These are phyloP conservation scores for Psix sp. DNA, from an alignment of 1,140 invertebrate species.

Conservation along the genomic window DNA sequence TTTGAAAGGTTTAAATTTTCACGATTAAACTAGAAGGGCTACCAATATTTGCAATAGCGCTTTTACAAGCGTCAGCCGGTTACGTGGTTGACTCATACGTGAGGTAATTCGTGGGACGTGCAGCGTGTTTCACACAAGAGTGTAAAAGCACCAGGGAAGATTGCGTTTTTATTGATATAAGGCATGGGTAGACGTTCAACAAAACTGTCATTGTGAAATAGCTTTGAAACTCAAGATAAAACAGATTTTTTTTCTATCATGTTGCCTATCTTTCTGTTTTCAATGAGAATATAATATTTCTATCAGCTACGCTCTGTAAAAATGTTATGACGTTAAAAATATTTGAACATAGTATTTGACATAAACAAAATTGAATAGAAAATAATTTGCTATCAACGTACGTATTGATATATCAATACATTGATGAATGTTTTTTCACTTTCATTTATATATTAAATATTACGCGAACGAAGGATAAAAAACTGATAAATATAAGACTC, in stretches of 20 bases:
- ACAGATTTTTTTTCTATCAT: constrained; percentile 2
- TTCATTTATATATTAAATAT: too few species aligned
- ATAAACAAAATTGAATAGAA: too few species aligned
- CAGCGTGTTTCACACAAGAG: constrained; percentile 48
- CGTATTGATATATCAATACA: too few species aligned
- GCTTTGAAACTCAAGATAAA: constrained; percentile 39
- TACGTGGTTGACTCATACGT: constrained; percentile 41
- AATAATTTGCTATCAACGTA: too few species aligned
- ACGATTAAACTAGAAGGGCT: constrained; percentile 10
- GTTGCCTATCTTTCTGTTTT: constrained; percentile 13
- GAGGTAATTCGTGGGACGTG: constrained; percentile 50
- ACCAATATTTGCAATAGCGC: constrained; percentile 25
- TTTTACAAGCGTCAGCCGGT: constrained; percentile 14
- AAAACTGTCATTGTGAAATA: constrained; percentile 40
- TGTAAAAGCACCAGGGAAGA: constrained; percentile 39
- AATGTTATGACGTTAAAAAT: too few species aligned
- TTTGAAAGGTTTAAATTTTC: constrained; percentile 17
- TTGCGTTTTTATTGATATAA: constrained; percentile 57
- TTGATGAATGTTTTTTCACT: too few species aligned
- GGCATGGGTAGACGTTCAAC: constrained; percentile 31
- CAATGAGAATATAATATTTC: constrained; percentile 11
- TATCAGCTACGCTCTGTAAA: too few species aligned
- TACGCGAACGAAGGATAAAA: too few species aligned
- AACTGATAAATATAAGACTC: too few species aligned
- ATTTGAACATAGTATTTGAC: too few species aligned